These are phyloP conservation scores for Colistium nudipinnis DNA, from an alignment of 2,113 vertebrate genomes.

Conservation along the genomic window DNA sequence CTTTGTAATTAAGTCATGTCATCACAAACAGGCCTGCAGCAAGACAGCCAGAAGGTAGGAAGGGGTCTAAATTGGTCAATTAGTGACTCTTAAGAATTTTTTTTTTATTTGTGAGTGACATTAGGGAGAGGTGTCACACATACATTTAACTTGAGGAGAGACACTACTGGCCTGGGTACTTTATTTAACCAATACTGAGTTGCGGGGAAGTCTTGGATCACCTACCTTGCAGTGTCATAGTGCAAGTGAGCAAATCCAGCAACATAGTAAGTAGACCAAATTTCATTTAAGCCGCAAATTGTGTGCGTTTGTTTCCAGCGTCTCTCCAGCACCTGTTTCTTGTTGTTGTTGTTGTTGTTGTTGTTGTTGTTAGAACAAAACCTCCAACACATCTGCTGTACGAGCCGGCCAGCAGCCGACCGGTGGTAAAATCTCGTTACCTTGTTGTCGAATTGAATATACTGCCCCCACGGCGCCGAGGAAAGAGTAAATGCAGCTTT, in stretches of 20 bases:
- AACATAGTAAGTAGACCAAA: not conserved
- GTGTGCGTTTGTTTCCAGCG: not conserved
- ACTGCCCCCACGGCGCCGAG: not conserved
- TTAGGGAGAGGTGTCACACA: not conserved
- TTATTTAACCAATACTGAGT: not conserved
- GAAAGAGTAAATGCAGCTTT: not conserved
- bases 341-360: not conserved
- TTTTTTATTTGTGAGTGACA: not conserved
- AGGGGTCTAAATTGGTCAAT: not conserved
- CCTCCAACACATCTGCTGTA: not conserved
- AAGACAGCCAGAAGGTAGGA: not conserved
- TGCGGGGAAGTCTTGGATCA: not conserved
- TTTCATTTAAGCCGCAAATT: not conserved
- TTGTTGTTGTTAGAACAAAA: not conserved
- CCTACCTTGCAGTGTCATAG: not conserved
- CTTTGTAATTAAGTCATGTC: not conserved
- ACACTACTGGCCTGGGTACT: not conserved
- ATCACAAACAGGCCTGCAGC: not conserved
- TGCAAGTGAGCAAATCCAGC: not conserved
- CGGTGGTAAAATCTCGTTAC: not conserved
- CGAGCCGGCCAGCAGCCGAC: not conserved
- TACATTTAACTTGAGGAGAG: not conserved
- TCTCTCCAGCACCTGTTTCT: not conserved
- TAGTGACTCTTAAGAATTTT: not conserved
- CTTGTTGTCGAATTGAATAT: not conserved